Evolutionary conservation across 2,888 invertebrate genomes (phyloP), one percentile per base, ranked within the genome.

Genomic region (Tupiocoris notatus): DNA sequence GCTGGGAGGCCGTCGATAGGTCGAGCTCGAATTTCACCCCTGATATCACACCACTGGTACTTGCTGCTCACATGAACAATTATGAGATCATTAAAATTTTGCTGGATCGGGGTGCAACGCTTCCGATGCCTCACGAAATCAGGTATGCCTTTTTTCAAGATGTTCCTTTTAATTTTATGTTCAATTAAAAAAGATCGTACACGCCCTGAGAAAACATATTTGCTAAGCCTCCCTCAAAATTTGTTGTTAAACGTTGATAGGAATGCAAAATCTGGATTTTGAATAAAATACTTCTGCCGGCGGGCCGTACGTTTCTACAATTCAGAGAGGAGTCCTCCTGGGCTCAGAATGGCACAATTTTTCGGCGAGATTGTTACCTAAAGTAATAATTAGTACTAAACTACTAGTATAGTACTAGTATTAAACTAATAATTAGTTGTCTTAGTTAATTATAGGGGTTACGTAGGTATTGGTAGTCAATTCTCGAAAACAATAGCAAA

Each of bases 21-120:
- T 88, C 91, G 54, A 90, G 91, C 64, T 92, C 94, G 0, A 92
- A 92, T 67, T 96, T 97, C 86, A 97, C 97, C 0, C 90, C 94
- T 0, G 98, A 98, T 84, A 95, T 98, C 83, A 98, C 98, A 2
- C 97, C 98, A 0, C 87, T 98, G 71, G 95, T 96, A 83, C 87
- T 98, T 81, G 97, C 97, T 1, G 95, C 96, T 18, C 98, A 98
- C 84, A 91, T 93, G 84, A 96, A 98, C 86, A 97, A 97, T 86
- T 98, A 97, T 84, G 97, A 98, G 87, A 97, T 97, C 82, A 89
- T 98, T 68, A 97, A 97, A 86, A 90, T 97, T 80, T 88, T 98
- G 17, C 86, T 98, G 80, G 96, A 97, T 85, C 87, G 96, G 78
- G 97, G 97, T 39, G 96, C 96, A 73, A 91, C 94, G 2, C 87